Evolutionary conservation across 2,113 vertebrate species (phyloP).

Genomic region (Tauraco erythrolophus): DNA sequence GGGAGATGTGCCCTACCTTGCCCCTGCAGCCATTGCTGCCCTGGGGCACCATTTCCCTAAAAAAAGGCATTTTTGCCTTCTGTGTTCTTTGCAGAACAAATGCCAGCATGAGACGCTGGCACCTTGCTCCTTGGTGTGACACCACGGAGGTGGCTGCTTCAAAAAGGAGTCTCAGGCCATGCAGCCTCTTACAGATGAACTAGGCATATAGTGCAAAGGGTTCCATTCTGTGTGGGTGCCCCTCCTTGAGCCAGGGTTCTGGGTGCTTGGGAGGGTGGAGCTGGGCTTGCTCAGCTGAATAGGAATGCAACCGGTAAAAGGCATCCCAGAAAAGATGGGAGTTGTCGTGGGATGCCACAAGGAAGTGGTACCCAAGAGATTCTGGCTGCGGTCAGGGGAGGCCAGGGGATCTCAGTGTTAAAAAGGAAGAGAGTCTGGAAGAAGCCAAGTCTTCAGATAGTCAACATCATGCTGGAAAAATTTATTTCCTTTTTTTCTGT

Average conservation of each 20-base stretch:
- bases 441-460: neutral
- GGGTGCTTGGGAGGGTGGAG: neutral
- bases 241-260: neutral
- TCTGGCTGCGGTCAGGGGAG: neutral
- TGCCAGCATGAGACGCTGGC: neutral
- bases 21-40: neutral
- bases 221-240: neutral
- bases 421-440: neutral
- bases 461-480: neutral
- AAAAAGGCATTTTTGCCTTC: neutral
- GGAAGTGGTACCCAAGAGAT: neutral
- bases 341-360: neutral
- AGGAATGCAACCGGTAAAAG: neutral
- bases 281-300: neutral
- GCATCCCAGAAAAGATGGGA: neutral
- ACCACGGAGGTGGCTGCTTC: neutral
- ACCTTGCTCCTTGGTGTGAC: neutral
- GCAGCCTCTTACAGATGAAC: neutral
- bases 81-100: neutral
- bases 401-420: neutral
- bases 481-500: neutral
- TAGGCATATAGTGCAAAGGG: neutral
- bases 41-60: neutral
- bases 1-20: fast-evolving
- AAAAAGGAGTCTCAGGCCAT: neutral